These are phyloP conservation scores for Leistus spinibarbis DNA, from an alignment of 2,888 invertebrate genomes.

Conservation along the genomic window DNA sequence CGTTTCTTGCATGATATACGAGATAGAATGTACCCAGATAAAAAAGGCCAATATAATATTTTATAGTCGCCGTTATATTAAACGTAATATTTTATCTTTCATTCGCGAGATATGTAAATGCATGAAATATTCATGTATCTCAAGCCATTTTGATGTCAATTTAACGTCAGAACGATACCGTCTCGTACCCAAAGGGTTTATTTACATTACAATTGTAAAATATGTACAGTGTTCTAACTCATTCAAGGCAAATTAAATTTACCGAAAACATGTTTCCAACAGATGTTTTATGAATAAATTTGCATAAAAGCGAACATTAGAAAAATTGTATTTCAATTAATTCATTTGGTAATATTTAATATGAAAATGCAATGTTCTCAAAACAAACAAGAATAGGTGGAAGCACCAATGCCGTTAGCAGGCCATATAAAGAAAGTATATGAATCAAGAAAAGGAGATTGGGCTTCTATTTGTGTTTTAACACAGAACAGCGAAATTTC, in stretches of 20 bases:
- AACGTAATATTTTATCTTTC: not conserved
- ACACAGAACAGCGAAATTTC: too few species aligned
- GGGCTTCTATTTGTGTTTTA: too few species aligned
- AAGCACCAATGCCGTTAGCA: too few species aligned
- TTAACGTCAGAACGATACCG: not conserved
- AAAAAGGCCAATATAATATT: not conserved
- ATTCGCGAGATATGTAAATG: not conserved
- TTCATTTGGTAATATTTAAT: too few species aligned
- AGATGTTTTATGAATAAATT: not conserved
- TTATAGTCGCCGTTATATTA: not conserved
- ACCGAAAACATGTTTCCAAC: not conserved
- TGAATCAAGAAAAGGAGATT: too few species aligned
- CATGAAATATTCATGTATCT: not conserved
- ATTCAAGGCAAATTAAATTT: not conserved
- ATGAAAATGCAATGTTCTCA: too few species aligned
- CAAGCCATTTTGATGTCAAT: not conserved
- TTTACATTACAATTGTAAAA: slow-evolving; percentile 2
- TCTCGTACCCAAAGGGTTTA: not conserved
- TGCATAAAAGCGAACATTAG: not conserved
- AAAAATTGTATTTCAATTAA: not conserved
- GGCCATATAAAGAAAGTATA: too few species aligned
- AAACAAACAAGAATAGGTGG: too few species aligned
- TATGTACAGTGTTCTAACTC: not conserved
- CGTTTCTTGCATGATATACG: not conserved
- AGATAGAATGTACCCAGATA: not conserved